Percentiles rank a stretch among this genome's conserved stretches.
These are phyloP conservation scores for Coelogynopora nodosa DNA, from an alignment of 2,888 invertebrate species.

Conservation along the genomic window DNA sequence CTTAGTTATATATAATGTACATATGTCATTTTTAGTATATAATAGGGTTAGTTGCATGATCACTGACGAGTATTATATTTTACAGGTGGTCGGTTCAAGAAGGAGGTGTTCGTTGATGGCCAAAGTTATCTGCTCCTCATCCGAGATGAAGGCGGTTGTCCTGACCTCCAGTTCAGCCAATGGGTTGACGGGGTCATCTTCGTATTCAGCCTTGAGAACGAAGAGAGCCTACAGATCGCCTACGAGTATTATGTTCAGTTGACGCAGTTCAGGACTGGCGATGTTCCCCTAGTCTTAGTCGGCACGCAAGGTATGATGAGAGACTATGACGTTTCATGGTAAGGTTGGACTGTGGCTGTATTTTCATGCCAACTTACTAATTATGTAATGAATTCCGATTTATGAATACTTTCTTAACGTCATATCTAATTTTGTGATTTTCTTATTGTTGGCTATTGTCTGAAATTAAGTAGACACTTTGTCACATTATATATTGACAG, in stretches of 20 bases:
- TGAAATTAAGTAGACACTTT: too few species aligned
- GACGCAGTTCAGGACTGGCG: constrained; percentile 82
- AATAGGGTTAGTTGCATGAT: too few species aligned
- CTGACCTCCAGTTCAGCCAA: constrained; percentile 86
- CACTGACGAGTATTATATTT: not conserved
- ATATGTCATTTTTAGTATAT: too few species aligned
- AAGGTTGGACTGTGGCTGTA: too few species aligned
- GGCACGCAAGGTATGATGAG: constrained; percentile 98
- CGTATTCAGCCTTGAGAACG: constrained; percentile 94
- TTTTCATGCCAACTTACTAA: too few species aligned
- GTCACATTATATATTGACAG: too few species aligned
- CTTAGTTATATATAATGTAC: too few species aligned
- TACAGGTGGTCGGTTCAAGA: constrained; percentile 81
- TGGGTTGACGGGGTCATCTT: constrained; percentile 99
- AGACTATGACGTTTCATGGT: too few species aligned
- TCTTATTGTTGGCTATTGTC: too few species aligned
- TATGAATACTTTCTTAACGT: too few species aligned
- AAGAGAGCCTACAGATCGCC: constrained; percentile 89
- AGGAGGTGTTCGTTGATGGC: constrained; percentile 80
- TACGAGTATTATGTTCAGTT: constrained; percentile 92
- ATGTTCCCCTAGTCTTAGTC: constrained; percentile 90
- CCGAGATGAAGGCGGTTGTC: constrained; percentile 87
- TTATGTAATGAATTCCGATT: too few species aligned
- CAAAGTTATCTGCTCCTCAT: constrained; percentile 92
- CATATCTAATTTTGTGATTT: too few species aligned